Percentiles rank a stretch among this genome's conserved stretches.
phyloP scores from a whole-genome alignment of 2,888 invertebrate genomes.

The Argynnis bischoffii region DNA sequence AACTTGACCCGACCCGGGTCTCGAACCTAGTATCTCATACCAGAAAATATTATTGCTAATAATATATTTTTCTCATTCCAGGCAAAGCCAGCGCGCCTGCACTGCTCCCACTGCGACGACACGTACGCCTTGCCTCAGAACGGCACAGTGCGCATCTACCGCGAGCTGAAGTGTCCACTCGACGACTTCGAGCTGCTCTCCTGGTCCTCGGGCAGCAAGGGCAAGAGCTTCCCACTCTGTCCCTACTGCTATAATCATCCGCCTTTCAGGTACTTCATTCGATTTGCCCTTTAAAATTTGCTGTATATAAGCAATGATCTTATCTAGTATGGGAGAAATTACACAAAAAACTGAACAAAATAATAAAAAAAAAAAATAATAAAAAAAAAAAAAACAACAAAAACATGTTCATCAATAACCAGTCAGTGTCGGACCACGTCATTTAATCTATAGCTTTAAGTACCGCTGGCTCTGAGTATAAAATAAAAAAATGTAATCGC shows the following conservation, averaged over 20 bases:
- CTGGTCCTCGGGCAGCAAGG: conserved; percentile 96
- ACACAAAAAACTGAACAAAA: too few relatives aligned
- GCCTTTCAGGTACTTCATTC: conserved; percentile 88
- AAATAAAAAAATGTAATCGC: too few relatives aligned
- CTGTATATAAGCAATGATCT: neutral
- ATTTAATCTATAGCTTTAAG: too few relatives aligned
- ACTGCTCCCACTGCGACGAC: conserved; percentile 98
- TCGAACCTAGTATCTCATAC: too few relatives aligned
- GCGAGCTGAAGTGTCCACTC: conserved; percentile 97
- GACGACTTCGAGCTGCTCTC: conserved; percentile 98
- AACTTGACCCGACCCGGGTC: too few relatives aligned
- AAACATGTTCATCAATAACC: too few relatives aligned
- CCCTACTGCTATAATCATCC: conserved; percentile 99
- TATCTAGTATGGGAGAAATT: too few relatives aligned
- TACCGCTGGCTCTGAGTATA: too few relatives aligned
- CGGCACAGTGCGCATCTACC: conserved; percentile 95
- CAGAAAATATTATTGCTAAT: too few relatives aligned
- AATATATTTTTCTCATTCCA: conserved; percentile 38
- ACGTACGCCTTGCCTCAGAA: conserved; percentile 96
- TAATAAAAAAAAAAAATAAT: too few relatives aligned
- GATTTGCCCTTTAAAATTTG: neutral
- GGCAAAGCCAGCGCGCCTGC: conserved; percentile 95
- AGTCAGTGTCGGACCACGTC: too few relatives aligned
- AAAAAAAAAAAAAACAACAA: too few relatives aligned
- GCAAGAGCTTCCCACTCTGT: conserved; percentile 97